phyloP scores from a whole-genome alignment of 2,113 vertebrate genomes.

The Gasterosteus nipponicus region DNA sequence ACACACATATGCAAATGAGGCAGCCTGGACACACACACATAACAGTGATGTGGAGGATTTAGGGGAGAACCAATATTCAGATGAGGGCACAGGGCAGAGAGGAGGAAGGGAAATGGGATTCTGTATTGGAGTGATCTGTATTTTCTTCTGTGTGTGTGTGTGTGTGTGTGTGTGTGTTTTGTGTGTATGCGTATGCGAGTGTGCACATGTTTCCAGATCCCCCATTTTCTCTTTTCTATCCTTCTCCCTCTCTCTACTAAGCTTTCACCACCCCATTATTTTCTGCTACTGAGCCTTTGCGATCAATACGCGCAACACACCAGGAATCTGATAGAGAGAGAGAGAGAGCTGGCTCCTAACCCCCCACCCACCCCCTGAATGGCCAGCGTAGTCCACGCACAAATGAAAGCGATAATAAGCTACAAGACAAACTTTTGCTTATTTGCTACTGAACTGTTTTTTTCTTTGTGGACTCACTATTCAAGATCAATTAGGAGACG shows the following conservation, averaged over 20 bases:
- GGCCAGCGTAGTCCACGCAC: slow-evolving; percentile 41
- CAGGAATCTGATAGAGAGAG: slow-evolving; percentile 81
- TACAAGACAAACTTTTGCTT: slow-evolving; percentile 55
- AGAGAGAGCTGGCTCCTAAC: slow-evolving; percentile 18
- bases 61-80: slow-evolving; percentile 81
- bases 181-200: slow-evolving; percentile 17
- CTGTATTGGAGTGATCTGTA: slow-evolving; percentile 15
- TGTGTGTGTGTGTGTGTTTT: slow-evolving; percentile 18
- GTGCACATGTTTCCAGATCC: slow-evolving; percentile 46
- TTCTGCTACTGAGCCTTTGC: slow-evolving; percentile 88
- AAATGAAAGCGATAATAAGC: slow-evolving; percentile 57
- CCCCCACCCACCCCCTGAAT: slow-evolving; percentile 17
- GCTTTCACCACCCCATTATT: slow-evolving; percentile 86
- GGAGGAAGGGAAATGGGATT: slow-evolving; percentile 45
- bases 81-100: slow-evolving; percentile 86
- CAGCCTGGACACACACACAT: slow-evolving; percentile 48
- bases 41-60: slow-evolving; percentile 89
- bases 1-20: slow-evolving; percentile 89
- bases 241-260: slow-evolving; percentile 60
- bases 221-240: slow-evolving; percentile 62
- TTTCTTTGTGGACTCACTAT: slow-evolving; percentile 44
- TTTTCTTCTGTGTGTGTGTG: slow-evolving; percentile 42
- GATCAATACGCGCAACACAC: slow-evolving; percentile 89
- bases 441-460: slow-evolving; percentile 49
- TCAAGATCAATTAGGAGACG: slow-evolving; percentile 57